Percentiles rank a stretch among this genome's conserved stretches.
phyloP scores from a whole-genome alignment of 1,140 invertebrate genomes.

The Linepithema humile region DNA sequence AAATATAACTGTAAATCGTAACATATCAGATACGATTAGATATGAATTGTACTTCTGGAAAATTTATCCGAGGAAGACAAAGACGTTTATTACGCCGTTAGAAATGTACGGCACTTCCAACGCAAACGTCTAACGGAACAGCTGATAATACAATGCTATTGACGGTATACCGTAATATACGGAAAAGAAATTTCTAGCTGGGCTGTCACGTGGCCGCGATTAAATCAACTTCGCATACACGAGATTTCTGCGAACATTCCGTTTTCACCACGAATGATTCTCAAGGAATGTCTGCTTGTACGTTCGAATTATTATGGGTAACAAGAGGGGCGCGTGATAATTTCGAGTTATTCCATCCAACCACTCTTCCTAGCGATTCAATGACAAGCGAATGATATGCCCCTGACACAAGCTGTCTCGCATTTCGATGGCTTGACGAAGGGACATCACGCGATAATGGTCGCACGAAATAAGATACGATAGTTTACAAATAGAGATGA shows the following conservation, averaged over 20 bases:
- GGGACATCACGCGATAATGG: not conserved
- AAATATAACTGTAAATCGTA: not conserved
- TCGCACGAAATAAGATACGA: not conserved
- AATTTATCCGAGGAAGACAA: not conserved
- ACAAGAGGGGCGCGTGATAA: not conserved
- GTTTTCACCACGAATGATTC: not conserved
- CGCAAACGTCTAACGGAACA: slow-evolving; percentile 35
- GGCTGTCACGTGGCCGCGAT: not conserved
- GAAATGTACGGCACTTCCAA: not conserved
- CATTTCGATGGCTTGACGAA: slow-evolving; percentile 6
- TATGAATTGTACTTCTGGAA: not conserved
- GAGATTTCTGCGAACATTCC: not conserved
- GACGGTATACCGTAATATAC: not conserved
- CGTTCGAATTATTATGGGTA: not conserved
- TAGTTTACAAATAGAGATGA: not conserved
- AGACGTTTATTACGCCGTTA: not conserved
- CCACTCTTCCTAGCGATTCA: not conserved
- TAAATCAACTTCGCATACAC: not conserved
- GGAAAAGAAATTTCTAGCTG: slow-evolving; percentile 1
- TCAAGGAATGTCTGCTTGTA: not conserved
- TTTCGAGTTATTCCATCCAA: not conserved
- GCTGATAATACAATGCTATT: slow-evolving; percentile 32
- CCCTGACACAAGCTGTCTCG: not conserved
- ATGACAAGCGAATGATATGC: not conserved
- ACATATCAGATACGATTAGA: not conserved